Evolutionary conservation across 2,113 vertebrate species (phyloP).

Genomic region (Leptosomus discolor): DNA sequence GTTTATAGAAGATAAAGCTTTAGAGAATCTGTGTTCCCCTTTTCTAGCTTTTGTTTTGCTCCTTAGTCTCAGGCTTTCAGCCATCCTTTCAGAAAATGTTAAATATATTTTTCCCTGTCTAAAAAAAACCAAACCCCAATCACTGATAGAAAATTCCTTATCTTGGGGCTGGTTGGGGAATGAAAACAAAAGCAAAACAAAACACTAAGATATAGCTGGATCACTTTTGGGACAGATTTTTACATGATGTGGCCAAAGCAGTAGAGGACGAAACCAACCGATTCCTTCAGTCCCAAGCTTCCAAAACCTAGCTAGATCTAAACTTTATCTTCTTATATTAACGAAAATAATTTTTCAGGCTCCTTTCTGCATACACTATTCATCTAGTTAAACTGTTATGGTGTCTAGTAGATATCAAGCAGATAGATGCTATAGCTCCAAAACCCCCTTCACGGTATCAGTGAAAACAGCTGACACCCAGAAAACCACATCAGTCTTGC

Average conservation of each 20-base stretch:
- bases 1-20: not conserved
- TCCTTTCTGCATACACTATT: not conserved
- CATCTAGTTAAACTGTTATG: not conserved
- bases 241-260: not conserved
- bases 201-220: not conserved
- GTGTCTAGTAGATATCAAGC: not conserved
- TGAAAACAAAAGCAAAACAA: not conserved
- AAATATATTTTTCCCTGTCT: not conserved
- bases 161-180: not conserved
- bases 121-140: not conserved
- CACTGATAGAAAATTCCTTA: not conserved
- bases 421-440: not conserved
- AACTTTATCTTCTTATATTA: not conserved
- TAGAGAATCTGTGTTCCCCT: not conserved
- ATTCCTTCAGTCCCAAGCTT: not conserved
- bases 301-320: not conserved
- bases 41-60: not conserved
- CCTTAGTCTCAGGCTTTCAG: not conserved
- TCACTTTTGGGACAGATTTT: not conserved
- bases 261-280: rapidly evolving
- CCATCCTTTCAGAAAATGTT: not conserved
- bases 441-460: rapidly evolving
- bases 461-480: not conserved
- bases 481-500: rapidly evolving
- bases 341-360: not conserved